Evolutionary conservation across 1,140 invertebrate genomes (phyloP), one percentile per base, ranked within the genome.

Genomic region (Nomia melanderi): DNA sequence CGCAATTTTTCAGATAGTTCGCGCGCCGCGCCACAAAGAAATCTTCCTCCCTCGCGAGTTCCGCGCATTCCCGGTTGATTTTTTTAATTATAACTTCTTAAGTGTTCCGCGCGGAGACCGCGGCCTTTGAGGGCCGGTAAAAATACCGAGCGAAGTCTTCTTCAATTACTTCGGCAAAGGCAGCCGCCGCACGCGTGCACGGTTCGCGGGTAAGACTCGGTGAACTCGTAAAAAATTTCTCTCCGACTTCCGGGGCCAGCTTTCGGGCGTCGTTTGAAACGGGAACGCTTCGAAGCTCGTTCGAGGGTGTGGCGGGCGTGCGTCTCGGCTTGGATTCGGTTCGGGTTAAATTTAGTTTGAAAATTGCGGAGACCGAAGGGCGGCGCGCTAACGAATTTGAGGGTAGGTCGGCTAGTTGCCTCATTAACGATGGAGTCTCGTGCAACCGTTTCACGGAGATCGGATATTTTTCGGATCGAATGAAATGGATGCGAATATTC

Each of bases 31-130:
- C 12, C 11, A 17, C 53, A 56, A 56, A 59, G 2, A 12, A n/a
- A n/a, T n/a, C n/a, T n/a, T n/a, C n/a, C n/a, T n/a, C n/a, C n/a
- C n/a, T n/a, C n/a, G n/a, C n/a, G n/a, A n/a, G n/a, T n/a, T n/a
- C n/a, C n/a, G n/a, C n/a, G n/a, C n/a, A n/a, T n/a, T n/a, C n/a
- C n/a, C n/a, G n/a, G n/a, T n/a, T n/a, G n/a, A n/a, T n/a, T 62
- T 39, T 39, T 33, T 62, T 62, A 62, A 62, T 62, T 62, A 62
- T 62, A 62, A 62, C 33, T 62, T 62, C 39, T 39, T 25, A 39
- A 62, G 29, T 11, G 33, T 33, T 62, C n/a, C 33, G n/a, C 59
- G 5, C 33, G 59, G 33, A 39, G 36, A 25, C 23, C 20, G 20
- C 33, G 11, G n/a, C 33, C 33, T 62, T 62, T 41, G 59, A 62